These are phyloP conservation scores for Cyphomyrmex costatus DNA, from an alignment of 1,140 invertebrate genomes.

Conservation along the genomic window DNA sequence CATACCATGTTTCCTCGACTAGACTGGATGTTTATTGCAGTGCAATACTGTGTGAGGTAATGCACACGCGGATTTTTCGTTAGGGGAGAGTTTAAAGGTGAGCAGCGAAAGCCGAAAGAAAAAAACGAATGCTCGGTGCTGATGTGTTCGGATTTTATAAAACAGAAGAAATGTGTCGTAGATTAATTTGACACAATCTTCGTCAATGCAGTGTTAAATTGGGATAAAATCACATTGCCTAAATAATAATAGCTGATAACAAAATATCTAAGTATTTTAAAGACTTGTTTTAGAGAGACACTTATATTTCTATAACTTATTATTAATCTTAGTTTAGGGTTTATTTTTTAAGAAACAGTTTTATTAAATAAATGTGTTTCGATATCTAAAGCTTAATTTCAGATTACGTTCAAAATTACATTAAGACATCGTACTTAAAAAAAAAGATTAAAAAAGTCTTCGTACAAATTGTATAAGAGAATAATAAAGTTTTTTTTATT, in stretches of 20 bases:
- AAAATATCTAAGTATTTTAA: background rate
- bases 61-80: slow-evolving; percentile 55
- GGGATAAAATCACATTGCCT: background rate
- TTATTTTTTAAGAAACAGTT: slow-evolving; percentile 3
- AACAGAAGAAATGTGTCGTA: background rate
- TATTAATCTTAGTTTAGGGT: background rate
- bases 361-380: background rate
- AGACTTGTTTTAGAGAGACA: too few relatives aligned
- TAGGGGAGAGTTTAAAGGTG: background rate
- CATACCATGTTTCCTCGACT: slow-evolving; percentile 28
- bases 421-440: background rate
- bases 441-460: background rate
- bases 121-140: slow-evolving; percentile 2
- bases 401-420: background rate
- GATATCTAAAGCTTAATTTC: background rate
- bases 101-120: slow-evolving; percentile 7
- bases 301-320: background rate
- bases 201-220: background rate
- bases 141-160: slow-evolving; percentile 51
- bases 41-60: slow-evolving; percentile 38
- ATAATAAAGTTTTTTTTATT: background rate
- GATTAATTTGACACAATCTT: background rate
- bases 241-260: background rate
- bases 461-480: background rate
- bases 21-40: slow-evolving; percentile 59